Conservation (phyloP, 2,888 invertebrate genomes). For the Eristalinus sepulchralis region DNA sequence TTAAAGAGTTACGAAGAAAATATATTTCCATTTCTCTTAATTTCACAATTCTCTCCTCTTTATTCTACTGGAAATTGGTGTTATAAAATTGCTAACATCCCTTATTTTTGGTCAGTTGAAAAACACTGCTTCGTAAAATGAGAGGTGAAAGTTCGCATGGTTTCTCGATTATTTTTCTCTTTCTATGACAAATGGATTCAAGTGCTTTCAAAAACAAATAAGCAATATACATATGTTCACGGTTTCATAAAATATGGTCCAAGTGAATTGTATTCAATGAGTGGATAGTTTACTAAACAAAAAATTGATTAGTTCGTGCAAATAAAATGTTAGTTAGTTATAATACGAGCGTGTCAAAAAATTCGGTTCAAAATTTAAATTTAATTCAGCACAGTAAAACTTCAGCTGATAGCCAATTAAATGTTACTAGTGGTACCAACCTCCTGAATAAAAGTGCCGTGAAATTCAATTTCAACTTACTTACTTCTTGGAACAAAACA, state of each 20-base stretch:
- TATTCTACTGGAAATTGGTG: not conserved
- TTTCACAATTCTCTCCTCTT: not conserved
- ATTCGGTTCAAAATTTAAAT: not conserved
- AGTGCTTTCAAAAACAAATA: not conserved
- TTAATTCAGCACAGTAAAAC: not conserved
- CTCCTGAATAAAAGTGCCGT: not conserved
- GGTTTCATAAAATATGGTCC: not conserved
- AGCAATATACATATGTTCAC: not conserved
- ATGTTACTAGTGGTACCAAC: not conserved
- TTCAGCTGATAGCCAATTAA: not conserved
- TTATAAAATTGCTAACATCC: not conserved
- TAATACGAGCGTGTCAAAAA: constrained; percentile 4
- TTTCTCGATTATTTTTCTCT: not conserved
- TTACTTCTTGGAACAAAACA: not conserved
- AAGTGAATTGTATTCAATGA: not conserved
- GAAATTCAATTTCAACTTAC: constrained; percentile 11
- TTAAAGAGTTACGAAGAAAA: not conserved
- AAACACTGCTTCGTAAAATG: not conserved
- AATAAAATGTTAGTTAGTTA: constrained; percentile 44
- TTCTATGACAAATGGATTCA: not conserved
- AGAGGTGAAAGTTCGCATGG: not conserved
- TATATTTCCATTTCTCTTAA: not conserved
- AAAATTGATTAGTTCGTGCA: not conserved
- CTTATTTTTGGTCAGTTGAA: not conserved
- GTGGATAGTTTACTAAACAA: not conserved